phyloP scores from a whole-genome alignment of 2,888 invertebrate genomes.

The Malacosoma neustria region DNA sequence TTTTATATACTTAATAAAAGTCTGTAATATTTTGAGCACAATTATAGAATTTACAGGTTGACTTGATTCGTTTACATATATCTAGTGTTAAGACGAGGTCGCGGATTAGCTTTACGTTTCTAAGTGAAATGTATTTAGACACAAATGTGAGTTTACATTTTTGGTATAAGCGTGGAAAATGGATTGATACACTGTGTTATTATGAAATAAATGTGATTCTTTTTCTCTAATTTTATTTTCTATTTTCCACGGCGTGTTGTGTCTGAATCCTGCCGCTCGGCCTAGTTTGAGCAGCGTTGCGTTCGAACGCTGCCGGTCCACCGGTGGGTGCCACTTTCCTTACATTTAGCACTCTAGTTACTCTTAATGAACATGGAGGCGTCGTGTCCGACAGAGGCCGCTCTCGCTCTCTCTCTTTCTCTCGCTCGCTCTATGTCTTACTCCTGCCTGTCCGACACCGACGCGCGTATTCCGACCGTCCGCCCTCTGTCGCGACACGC shows the following conservation, averaged over 20 bases:
- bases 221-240: constrained; percentile 44
- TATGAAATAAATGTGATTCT: constrained; percentile 41
- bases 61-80: background rate
- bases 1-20: background rate
- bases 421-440: background rate
- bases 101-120: background rate
- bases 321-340: constrained; percentile 28
- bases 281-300: too few relatives aligned
- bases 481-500: constrained; percentile 2
- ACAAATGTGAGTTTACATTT: constrained; percentile 1
- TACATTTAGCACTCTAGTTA: background rate
- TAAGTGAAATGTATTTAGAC: background rate
- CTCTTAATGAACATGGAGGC: constrained; percentile 1
- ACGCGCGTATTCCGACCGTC: constrained; percentile 15
- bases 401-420: constrained; percentile 8
- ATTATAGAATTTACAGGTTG: background rate
- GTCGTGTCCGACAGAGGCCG: constrained; percentile 1
- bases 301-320: constrained; percentile 14
- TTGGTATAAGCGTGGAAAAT: constrained; percentile 41
- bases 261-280: constrained; percentile 11
- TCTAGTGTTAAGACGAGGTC: background rate
- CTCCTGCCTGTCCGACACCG: constrained; percentile 31
- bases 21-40: background rate
- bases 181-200: constrained; percentile 30
- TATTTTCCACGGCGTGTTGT: constrained; percentile 48